Conservation (phyloP, 2,888 invertebrate species). For the Cotesia congregata region DNA sequence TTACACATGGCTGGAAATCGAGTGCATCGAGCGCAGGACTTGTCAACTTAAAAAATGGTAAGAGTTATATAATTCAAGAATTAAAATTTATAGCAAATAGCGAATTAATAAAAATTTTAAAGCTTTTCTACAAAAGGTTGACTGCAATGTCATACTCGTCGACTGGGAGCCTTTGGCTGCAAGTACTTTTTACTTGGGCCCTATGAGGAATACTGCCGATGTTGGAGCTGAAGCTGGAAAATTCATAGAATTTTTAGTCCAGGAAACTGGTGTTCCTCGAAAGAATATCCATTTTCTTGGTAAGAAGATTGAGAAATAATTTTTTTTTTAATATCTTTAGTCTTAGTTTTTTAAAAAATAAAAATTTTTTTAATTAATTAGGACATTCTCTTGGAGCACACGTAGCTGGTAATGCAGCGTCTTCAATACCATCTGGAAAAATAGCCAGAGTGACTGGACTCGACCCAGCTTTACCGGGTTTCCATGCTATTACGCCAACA, state of each 20-base stretch:
- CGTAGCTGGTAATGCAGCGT: constrained; percentile 66
- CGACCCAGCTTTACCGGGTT: constrained; percentile 71
- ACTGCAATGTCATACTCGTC: constrained; percentile 70
- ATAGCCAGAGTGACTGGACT: constrained; percentile 70
- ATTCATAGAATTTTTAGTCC: constrained; percentile 67
- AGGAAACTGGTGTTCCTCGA: constrained; percentile 60
- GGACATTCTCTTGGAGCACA: constrained; percentile 69
- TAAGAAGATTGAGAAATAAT: constrained; percentile 39
- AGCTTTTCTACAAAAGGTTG: constrained; percentile 66
- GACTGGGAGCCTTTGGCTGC: constrained; percentile 71
- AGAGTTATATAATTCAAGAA: constrained; percentile 20
- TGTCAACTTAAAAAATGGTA: constrained; percentile 66
- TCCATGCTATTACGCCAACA: constrained; percentile 59
- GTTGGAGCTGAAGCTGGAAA: constrained; percentile 66
- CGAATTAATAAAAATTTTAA: constrained; percentile 1
- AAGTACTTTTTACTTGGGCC: constrained; percentile 67
- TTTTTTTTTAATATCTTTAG: too few species aligned
- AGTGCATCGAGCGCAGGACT: constrained; percentile 67
- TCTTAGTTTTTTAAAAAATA: neutral
- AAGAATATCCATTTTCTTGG: constrained; percentile 70
- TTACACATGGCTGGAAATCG: constrained; percentile 73
- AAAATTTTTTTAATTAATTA: constrained; percentile 41
- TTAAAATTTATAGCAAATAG: too few species aligned
- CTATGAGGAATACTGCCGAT: constrained; percentile 67
- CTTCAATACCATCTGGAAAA: constrained; percentile 57